phyloP scores from a whole-genome alignment of 2,797 vertebrate genomes.

The Malacoraja senta region DNA sequence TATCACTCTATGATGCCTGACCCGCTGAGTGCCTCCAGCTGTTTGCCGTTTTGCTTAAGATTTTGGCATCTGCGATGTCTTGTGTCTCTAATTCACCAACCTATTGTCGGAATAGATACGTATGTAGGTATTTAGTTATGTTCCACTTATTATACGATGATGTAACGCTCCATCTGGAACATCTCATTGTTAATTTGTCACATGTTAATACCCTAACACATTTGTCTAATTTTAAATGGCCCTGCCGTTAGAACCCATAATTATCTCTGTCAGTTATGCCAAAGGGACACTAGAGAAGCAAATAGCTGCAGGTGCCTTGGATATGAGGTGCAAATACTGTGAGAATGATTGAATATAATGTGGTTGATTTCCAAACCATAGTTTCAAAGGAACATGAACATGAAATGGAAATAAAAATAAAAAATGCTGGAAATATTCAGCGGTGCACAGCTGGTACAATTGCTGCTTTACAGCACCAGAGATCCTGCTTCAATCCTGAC shows the following conservation, averaged over 20 bases:
- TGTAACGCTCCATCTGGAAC: slow-evolving; percentile 3
- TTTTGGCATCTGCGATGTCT: too few relatives aligned
- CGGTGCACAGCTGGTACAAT: too few relatives aligned
- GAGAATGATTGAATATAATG: not conserved
- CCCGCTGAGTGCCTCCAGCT: too few relatives aligned
- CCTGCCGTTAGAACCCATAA: not conserved
- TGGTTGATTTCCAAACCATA: not conserved
- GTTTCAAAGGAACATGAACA: not conserved
- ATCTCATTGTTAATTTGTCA: slow-evolving; percentile 34
- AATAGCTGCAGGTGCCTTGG: not conserved
- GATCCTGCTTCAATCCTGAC: too few relatives aligned
- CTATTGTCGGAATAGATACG: not conserved
- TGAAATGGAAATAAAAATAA: not conserved
- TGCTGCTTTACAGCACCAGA: too few relatives aligned
- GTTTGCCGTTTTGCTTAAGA: too few relatives aligned
- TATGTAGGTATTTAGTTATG: not conserved
- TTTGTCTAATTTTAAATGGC: slow-evolving; percentile 25
- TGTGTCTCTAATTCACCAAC: too few relatives aligned
- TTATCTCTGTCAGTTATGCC: not conserved
- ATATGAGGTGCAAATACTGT: not conserved
- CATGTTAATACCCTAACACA: slow-evolving; percentile 29
- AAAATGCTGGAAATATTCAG: too few relatives aligned
- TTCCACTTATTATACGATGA: not conserved
- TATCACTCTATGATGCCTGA: too few relatives aligned
- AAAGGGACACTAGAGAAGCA: slow-evolving; percentile 5